Evolutionary conservation across 2,113 vertebrate genomes (phyloP), one percentile per base, ranked within the genome.

Genomic region (Lepisosteus oculatus): DNA sequence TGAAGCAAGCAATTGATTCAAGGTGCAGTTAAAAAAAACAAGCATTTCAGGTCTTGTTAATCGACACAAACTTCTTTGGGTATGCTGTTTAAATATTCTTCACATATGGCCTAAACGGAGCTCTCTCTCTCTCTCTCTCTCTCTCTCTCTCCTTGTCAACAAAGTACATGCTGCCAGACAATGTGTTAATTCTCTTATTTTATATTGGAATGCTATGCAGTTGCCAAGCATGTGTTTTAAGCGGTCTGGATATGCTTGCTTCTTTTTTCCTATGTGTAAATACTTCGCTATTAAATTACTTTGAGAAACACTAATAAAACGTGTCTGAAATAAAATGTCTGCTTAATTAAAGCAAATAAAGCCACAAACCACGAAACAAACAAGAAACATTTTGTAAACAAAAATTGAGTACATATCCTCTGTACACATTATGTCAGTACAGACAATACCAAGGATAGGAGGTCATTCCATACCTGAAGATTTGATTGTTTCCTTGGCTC

Each of bases 171-270:
- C 61, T 70, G 70, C 72, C 12, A 57, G 78, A 47, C 63, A 56
- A 68, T 13, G 8, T 67, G 73, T 43, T 62, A 76, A 72, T 71
- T 76, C 76, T 82, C 65, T 80, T 73, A 77, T 72, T 76, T 72
- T 64, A 77, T 70, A 74, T 75, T 45, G 65, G 76, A 76, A 72
- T n/a, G 64, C 41, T n/a, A 29, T 56, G 44, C 43, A 55, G 62
- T 77, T 3, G 43, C 80, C 75, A 77, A 43, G 71, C 44, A 56
- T 6, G n/a, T 75, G 66, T 80, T 73, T 67, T 62, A 59, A 55
- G 2, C 72, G 62, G 66, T 68, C 76, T 70, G 76, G 71, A 75
- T 42, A 71, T 67, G 61, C 45, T 6, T 74, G 68, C 66, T 66
- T 56, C 55, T 59, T 57, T 59, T 59, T 57, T 59, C 69, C 55